Conservation (phyloP, 2,797 vertebrate species). For the Pristis pectinata region DNA sequence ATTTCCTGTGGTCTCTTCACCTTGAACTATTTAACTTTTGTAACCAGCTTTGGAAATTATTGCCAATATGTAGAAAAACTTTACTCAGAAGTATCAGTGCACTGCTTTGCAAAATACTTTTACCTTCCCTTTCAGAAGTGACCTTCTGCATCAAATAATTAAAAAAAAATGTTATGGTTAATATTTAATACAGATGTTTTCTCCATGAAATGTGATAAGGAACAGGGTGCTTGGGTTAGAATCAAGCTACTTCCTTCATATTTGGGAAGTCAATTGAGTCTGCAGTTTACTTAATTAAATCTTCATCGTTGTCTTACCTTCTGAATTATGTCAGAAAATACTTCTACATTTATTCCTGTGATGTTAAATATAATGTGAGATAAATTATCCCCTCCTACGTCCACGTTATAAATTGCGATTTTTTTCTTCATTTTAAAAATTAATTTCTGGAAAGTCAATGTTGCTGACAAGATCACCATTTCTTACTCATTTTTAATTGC, state of each 20-base stretch:
- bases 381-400: not conserved
- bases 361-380: not conserved
- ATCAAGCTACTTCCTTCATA: not conserved
- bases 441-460: too few species aligned
- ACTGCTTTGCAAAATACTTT: not conserved
- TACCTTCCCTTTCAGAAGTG: not conserved
- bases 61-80: not conserved
- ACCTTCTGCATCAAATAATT: not conserved
- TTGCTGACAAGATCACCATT: too few species aligned
- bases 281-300: not conserved
- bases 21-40: conserved; percentile 22
- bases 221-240: not conserved
- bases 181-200: not conserved
- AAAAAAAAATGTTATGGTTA: not conserved
- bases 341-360: not conserved
- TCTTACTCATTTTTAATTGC: too few species aligned
- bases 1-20: not conserved
- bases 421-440: too few species aligned
- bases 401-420: not conserved
- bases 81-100: not conserved
- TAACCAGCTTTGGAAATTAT: not conserved
- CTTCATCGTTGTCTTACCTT: not conserved
- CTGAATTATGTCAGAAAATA: not conserved
- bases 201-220: not conserved
- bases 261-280: not conserved